These are phyloP conservation scores for Athalia cordata DNA, from an alignment of 2,888 invertebrate genomes.

Conservation along the genomic window DNA sequence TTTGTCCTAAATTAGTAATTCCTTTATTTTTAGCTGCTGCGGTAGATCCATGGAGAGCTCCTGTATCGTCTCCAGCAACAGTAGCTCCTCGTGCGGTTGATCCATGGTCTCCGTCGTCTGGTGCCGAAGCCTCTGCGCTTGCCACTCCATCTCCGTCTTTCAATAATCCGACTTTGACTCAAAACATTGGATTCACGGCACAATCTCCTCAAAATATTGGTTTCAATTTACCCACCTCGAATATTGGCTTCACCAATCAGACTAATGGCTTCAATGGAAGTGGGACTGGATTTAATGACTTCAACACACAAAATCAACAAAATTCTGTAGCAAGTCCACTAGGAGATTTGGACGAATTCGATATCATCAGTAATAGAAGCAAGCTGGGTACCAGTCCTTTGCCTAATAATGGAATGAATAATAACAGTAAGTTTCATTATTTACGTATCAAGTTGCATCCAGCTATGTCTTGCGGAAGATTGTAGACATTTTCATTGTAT, in stretches of 20 bases:
- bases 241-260: conserved; percentile 56
- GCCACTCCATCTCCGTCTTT: conserved; percentile 61
- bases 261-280: conserved; percentile 69
- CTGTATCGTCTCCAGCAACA: conserved; percentile 59
- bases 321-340: conserved; percentile 72
- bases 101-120: conserved; percentile 74
- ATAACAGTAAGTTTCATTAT: conserved; percentile 63
- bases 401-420: conserved; percentile 54
- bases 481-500: too few species aligned
- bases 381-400: conserved; percentile 70
- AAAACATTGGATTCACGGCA: conserved; percentile 63
- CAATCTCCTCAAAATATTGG: conserved; percentile 67
- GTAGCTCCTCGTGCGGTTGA: conserved; percentile 70
- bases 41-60: conserved; percentile 69
- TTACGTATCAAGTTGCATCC: too few species aligned
- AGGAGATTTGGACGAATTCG: conserved; percentile 90
- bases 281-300: conserved; percentile 63
- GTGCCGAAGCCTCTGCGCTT: conserved; percentile 54
- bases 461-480: too few species aligned
- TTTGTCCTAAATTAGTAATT: not conserved
- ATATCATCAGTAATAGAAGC: conserved; percentile 87
- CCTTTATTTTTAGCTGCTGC: conserved; percentile 63
- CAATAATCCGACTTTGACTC: conserved; percentile 61
- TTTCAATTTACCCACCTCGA: conserved; percentile 63
- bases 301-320: conserved; percentile 61